Evolutionary conservation across 1,140 invertebrate species (phyloP).

Genomic region (Phenacoccus solenopsis): DNA sequence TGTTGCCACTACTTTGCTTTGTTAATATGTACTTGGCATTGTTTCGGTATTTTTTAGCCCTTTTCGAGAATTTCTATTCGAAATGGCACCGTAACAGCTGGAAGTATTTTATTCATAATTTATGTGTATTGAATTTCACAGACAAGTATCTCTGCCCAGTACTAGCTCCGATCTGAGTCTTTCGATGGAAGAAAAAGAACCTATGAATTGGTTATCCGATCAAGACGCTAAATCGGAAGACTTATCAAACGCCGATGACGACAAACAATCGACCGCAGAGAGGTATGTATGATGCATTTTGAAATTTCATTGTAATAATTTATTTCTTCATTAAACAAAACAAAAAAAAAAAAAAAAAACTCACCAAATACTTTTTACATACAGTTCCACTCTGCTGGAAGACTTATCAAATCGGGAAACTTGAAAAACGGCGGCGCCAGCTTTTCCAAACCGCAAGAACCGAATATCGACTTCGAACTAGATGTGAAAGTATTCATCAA

Average conservation of each 20-base stretch:
- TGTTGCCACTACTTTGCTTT: no score
- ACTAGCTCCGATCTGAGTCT: constrained; percentile 53
- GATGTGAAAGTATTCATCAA: constrained; percentile 95
- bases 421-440: constrained; percentile 15
- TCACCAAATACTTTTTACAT: constrained; percentile 16
- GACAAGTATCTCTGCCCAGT: constrained; percentile 55
- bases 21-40: no score
- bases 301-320: no score
- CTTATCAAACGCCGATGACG: background rate
- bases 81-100: no score
- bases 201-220: background rate
- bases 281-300: constrained; percentile 26
- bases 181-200: constrained; percentile 39
- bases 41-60: no score
- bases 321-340: background rate
- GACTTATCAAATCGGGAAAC: constrained; percentile 1
- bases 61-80: no score
- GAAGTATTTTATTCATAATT: no score
- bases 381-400: constrained; percentile 5
- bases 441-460: constrained; percentile 55
- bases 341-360: constrained; percentile 14
- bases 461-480: constrained; percentile 90
- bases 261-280: background rate
- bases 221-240: background rate
- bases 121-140: constrained; percentile 23